A percentile compares a stretch with the other conserved stretches of the same genome.
These are phyloP conservation scores for Sepiola atlantica DNA, from an alignment of 2,888 invertebrate genomes.

Conservation along the genomic window DNA sequence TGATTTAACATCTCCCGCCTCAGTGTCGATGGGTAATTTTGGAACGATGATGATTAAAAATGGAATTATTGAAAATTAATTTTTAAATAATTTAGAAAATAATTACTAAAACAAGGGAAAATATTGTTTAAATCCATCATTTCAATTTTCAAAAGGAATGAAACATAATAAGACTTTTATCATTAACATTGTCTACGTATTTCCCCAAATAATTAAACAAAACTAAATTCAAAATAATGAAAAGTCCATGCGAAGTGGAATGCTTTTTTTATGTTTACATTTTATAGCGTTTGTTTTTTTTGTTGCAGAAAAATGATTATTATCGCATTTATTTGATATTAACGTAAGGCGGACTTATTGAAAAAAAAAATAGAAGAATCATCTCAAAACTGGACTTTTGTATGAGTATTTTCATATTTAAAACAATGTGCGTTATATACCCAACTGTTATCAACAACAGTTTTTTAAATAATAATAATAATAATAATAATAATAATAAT, in stretches of 20 bases:
- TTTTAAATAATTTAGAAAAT: not conserved
- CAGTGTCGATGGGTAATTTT: not conserved
- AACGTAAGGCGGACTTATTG: not conserved
- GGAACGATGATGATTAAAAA: not conserved
- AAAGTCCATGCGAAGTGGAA: constrained; percentile 10
- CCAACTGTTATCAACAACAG: constrained; percentile 8
- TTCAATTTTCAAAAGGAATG: not conserved
- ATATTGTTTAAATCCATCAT: not conserved
- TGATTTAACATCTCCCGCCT: not conserved
- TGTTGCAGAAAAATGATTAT: not conserved
- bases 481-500: not conserved
- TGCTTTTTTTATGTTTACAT: not conserved
- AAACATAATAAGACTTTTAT: not conserved
- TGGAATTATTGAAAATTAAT: not conserved
- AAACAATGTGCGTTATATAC: constrained; percentile 21
- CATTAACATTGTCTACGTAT: not conserved
- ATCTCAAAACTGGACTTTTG: not conserved
- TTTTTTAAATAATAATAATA: not conserved
- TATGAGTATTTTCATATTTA: not conserved
- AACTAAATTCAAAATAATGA: not conserved
- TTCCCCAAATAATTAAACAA: not conserved
- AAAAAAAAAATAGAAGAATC: not conserved
- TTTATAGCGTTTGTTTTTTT: not conserved
- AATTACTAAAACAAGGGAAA: not conserved
- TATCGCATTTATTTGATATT: not conserved